Evolutionary conservation across 2,113 vertebrate genomes (phyloP).

Genomic region (Drymodes brunneopygia): DNA sequence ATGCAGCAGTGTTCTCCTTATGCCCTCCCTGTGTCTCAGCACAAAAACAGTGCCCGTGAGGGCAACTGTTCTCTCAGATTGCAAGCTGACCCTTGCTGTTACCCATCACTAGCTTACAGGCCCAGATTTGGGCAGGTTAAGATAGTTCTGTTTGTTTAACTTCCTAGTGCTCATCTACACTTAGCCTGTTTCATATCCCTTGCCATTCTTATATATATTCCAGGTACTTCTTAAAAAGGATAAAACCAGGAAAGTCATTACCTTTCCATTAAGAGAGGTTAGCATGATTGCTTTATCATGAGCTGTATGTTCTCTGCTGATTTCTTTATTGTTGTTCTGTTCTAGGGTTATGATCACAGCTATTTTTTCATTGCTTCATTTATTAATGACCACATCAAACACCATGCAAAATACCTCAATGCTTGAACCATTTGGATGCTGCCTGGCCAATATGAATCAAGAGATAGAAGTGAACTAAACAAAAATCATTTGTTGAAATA

Average conservation of each 20-base stretch:
- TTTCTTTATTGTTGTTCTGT: neutral
- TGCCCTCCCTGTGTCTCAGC: neutral
- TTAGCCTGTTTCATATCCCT: neutral
- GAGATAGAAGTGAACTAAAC: neutral
- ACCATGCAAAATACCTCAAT: constrained; percentile 93
- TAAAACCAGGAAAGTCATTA: neutral
- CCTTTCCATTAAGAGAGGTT: neutral
- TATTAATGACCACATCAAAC: constrained; percentile 91
- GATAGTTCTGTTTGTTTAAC: neutral
- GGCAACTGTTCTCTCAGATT: neutral
- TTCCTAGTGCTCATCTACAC: neutral
- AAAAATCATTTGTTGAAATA: neutral
- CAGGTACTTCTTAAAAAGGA: neutral
- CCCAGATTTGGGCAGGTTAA: neutral
- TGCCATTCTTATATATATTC: neutral
- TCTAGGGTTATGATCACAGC: constrained; percentile 94
- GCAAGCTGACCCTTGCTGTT: neutral
- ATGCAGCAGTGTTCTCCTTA: neutral
- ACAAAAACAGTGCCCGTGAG: neutral
- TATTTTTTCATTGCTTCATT: constrained; percentile 95
- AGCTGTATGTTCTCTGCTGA: neutral
- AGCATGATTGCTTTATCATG: neutral
- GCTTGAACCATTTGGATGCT: constrained; percentile 63
- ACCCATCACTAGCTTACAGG: neutral
- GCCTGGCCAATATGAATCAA: neutral